A percentile compares a stretch with the other conserved stretches of the same genome.
phyloP scores from a whole-genome alignment of 2,797 vertebrate genomes.

The Phataginus tricuspis region DNA sequence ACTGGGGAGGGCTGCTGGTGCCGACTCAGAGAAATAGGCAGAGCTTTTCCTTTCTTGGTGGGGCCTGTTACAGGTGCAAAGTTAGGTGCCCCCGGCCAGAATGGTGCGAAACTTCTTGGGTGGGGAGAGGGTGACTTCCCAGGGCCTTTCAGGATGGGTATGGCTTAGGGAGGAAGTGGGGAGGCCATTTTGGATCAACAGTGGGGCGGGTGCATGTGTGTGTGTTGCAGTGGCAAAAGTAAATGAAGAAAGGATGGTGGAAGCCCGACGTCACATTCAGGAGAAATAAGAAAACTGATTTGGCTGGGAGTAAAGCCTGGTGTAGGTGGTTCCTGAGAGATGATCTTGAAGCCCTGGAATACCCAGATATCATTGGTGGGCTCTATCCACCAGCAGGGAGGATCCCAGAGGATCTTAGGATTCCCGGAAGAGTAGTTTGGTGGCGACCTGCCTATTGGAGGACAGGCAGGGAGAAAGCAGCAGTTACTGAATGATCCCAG shows the following conservation, averaged over 20 bases:
- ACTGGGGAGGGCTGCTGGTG: background rate
- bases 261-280: background rate
- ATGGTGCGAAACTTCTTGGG: background rate
- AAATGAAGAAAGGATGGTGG: background rate
- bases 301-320: background rate
- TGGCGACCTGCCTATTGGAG: background rate
- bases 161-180: background rate
- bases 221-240: rapidly evolving
- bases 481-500: background rate
- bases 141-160: background rate
- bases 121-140: background rate
- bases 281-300: background rate
- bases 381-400: background rate
- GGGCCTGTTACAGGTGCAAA: background rate
- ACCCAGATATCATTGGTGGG: background rate
- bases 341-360: background rate
- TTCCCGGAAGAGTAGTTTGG: background rate
- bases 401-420: background rate
- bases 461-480: background rate
- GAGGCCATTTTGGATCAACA: background rate
- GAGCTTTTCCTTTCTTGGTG: background rate
- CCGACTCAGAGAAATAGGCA: background rate
- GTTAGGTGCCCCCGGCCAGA: too few relatives aligned
- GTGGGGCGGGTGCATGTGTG: rapidly evolving
- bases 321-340: background rate